Evolutionary conservation across 2,888 invertebrate species (phyloP).

Genomic region (Tipula confusa): DNA sequence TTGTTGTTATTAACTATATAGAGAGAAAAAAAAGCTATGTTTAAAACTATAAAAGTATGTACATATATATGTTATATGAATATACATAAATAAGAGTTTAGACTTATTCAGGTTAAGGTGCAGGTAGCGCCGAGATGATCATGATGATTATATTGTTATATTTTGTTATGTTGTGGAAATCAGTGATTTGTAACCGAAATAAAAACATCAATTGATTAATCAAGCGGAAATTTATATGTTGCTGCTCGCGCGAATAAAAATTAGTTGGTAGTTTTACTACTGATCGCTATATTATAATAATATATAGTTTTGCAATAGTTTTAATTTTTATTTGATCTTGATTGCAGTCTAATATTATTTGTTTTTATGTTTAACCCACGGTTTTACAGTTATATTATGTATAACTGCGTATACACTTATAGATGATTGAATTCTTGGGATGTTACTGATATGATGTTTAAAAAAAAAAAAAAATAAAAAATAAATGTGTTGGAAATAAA

Average conservation of each 20-base stretch:
- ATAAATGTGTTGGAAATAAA: neutral
- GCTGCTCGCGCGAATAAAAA: neutral
- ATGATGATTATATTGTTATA: conserved; percentile 12
- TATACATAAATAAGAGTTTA: neutral
- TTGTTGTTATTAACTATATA: neutral
- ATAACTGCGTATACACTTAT: neutral
- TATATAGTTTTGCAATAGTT: neutral
- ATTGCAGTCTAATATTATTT: neutral
- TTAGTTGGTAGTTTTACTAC: neutral
- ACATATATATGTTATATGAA: neutral
- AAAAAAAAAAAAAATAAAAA: too few relatives aligned
- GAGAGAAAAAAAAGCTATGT: too few relatives aligned
- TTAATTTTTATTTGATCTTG: neutral
- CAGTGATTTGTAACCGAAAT: neutral
- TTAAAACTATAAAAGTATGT: neutral
- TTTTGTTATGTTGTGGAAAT: neutral
- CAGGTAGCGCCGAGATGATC: conserved; percentile 5
- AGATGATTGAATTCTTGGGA: neutral
- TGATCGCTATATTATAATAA: neutral
- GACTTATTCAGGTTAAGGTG: conserved; percentile 25
- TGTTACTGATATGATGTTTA: neutral
- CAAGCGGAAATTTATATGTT: neutral
- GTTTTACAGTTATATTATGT: neutral
- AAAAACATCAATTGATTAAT: neutral
- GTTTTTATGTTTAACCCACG: neutral